A percentile compares a stretch with the other conserved stretches of the same genome.
Conservation (phyloP, 2,888 invertebrate genomes). For the Orthosia cruda region DNA sequence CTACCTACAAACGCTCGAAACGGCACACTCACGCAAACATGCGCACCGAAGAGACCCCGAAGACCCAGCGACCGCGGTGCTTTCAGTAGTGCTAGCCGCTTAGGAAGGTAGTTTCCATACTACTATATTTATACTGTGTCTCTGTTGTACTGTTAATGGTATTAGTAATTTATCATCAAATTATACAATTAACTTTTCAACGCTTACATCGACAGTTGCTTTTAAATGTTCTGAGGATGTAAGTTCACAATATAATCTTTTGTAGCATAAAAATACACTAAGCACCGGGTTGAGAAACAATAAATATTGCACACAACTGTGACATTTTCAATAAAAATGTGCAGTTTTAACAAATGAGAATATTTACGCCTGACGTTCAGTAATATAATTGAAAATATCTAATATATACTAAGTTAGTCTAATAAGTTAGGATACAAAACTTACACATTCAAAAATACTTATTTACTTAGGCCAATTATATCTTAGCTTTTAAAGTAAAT, state of each 20-base stretch:
- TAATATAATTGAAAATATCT: conserved; percentile 71
- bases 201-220: conserved; percentile 79
- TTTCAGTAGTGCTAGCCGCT: too few relatives aligned
- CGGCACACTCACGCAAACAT: too few relatives aligned
- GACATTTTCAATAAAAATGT: conserved; percentile 72
- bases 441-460: conserved; percentile 87
- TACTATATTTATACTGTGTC: background rate
- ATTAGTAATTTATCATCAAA: conserved; percentile 64
- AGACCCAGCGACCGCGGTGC: too few relatives aligned
- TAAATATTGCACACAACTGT: conserved; percentile 84
- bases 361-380: conserved; percentile 69
- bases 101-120: too few relatives aligned
- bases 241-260: conserved; percentile 65
- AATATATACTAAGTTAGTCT: conserved; percentile 77
- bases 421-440: conserved; percentile 85
- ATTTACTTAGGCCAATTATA: conserved; percentile 89
- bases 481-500: conserved; percentile 78
- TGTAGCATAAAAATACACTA: conserved; percentile 74
- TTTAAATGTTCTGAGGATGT: conserved; percentile 89
- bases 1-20: too few relatives aligned
- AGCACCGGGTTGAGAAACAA: conserved; percentile 83
- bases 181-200: conserved; percentile 68
- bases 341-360: conserved; percentile 79
- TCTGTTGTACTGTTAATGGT: conserved; percentile 70
- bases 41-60: too few relatives aligned